Evolutionary conservation across 2,797 vertebrate genomes (phyloP), one percentile per base, ranked within the genome.

Genomic region (Acestrorhynchus altus): DNA sequence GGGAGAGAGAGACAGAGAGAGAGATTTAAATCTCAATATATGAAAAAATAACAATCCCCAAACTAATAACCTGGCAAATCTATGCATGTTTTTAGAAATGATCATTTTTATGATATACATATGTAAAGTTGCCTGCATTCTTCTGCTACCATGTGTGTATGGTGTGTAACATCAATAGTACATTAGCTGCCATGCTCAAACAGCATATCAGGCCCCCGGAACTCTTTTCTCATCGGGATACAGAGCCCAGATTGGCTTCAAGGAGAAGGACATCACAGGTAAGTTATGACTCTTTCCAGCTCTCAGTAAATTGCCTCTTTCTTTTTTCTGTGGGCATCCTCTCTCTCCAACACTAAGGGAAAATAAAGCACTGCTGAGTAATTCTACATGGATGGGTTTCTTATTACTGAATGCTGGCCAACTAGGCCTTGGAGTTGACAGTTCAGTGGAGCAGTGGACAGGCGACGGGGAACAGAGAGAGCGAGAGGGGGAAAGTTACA

Each of bases 201-300:
- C 44, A 35, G 47, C 20, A 54, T 64, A 54, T 52, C n/a, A 63
- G 39, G 61, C 75, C 66, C 10, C 75, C 72, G 49, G 35, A 51
- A 3, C 9, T 47, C 56, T 78, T 64, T 65, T 78, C 77, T 74
- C 66, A 77, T 52, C 69, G 61, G 54, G 63, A 52, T 20, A 60
- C 71, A 84, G 78, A 81, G 71, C 63, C 74, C 49, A 35, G 22
- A 64, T 70, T 39, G 68, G 60, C 82, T 82, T 83, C 83, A 76
- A 92, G 91, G 91, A 92, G 92, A 92, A 91, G 91, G 90, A 88
- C 90, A 80, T 92, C 89, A 90, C 88, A 61, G 66, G 65, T 81
- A 82, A 83, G 81, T 83, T 85, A 85, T 82, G 81, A 80, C 83
- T 85, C 79, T 73, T 84, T 80, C 79, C 79, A 73, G 75, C 47